These are phyloP conservation scores for Onychomys leucogaster DNA, from an alignment of 2,797 vertebrate genomes.

Conservation along the genomic window DNA sequence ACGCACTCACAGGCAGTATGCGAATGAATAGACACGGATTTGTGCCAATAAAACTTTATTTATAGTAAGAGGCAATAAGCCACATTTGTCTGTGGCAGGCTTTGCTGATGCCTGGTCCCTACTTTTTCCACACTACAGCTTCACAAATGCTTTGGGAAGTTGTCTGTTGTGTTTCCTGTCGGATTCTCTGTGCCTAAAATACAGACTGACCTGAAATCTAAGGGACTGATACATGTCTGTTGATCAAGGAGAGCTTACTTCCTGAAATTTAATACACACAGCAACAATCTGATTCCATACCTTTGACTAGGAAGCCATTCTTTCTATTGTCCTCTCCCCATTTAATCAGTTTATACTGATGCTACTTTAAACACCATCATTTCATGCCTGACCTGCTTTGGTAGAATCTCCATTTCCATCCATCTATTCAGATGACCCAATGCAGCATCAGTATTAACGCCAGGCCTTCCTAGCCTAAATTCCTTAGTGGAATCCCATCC, in stretches of 20 bases:
- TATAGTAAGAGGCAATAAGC: background rate
- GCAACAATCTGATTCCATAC: background rate
- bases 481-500: background rate
- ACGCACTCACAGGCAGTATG: background rate
- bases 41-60: constrained; percentile 53
- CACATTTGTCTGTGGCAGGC: background rate
- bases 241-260: constrained; percentile 3
- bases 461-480: background rate
- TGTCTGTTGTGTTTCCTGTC: background rate
- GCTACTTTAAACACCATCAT: background rate
- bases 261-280: background rate
- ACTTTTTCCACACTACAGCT: background rate
- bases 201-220: background rate
- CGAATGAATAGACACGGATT: background rate
- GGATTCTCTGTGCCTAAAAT: background rate
- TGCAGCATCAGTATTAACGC: background rate
- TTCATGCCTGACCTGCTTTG: background rate
- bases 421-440: background rate
- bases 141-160: constrained; percentile 5
- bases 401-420: background rate
- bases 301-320: background rate
- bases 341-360: background rate
- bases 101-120: background rate
- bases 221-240: background rate
- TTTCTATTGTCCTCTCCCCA: background rate